Percentiles rank a stretch among this genome's conserved stretches.
These are phyloP conservation scores for Eutrigla gurnardus DNA, from an alignment of 2,797 vertebrate genomes.

Conservation along the genomic window DNA sequence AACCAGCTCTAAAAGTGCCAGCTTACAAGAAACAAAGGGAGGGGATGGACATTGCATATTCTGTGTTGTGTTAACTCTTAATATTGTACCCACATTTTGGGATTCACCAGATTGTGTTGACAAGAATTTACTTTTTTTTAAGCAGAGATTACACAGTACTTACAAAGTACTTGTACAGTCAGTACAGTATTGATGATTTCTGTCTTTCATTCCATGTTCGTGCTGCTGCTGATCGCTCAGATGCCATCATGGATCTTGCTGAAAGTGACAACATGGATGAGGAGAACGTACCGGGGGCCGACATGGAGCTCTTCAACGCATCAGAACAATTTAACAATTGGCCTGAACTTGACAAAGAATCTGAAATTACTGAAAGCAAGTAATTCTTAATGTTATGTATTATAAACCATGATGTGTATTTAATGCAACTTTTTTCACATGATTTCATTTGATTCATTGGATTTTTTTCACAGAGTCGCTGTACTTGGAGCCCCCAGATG, in stretches of 20 bases:
- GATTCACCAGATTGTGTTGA: background rate
- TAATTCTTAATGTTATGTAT: background rate
- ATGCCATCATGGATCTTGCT: slow-evolving; percentile 72
- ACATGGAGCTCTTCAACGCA: slow-evolving; percentile 82
- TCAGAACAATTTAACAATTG: slow-evolving; percentile 79
- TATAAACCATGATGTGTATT: background rate
- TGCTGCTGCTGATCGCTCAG: slow-evolving; percentile 41
- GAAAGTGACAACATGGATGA: slow-evolving; percentile 85
- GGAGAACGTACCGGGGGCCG: slow-evolving; percentile 82
- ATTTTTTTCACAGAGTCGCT: slow-evolving; percentile 79
- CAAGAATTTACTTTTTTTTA: background rate
- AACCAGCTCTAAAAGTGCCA: background rate
- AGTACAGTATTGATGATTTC: background rate
- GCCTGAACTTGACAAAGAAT: slow-evolving; percentile 45
- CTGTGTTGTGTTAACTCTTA: too few species aligned
- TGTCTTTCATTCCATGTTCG: background rate
- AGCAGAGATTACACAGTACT: background rate
- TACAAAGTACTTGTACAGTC: background rate
- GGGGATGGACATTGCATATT: too few species aligned
- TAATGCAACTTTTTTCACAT: background rate
- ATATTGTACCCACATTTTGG: background rate
- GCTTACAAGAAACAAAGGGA: background rate
- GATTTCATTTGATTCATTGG: slow-evolving; percentile 35
- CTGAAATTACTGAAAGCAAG: slow-evolving; percentile 59
- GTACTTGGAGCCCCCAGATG: slow-evolving; percentile 90